phyloP scores from a whole-genome alignment of 2,888 invertebrate genomes.

The Polymixis lichenea region DNA sequence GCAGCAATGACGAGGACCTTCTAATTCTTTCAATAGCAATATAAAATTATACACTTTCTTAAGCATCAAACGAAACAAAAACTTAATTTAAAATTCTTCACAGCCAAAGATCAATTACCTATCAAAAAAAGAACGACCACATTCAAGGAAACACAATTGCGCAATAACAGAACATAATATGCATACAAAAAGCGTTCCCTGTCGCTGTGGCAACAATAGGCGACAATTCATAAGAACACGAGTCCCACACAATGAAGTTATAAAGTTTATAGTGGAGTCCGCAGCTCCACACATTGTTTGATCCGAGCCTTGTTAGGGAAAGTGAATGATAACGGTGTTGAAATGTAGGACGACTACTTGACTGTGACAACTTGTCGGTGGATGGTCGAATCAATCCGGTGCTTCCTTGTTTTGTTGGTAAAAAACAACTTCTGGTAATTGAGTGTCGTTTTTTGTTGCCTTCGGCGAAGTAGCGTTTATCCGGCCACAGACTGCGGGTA shows the following conservation, averaged over 20 bases:
- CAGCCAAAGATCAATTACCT: conserved; percentile 39
- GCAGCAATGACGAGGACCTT: conserved; percentile 3
- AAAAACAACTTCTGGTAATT: conserved; percentile 45
- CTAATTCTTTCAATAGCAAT: conserved; percentile 23
- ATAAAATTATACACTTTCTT: conserved; percentile 29
- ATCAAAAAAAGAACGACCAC: conserved; percentile 31
- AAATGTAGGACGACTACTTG: conserved; percentile 60
- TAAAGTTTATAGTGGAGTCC: conserved; percentile 62
- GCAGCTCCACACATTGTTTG: conserved; percentile 58
- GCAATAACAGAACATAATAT: conserved; percentile 67
- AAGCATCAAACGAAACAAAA: conserved; percentile 19
- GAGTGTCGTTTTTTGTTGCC: conserved; percentile 45
- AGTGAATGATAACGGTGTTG: conserved; percentile 59
- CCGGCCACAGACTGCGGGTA: conserved; percentile 2
- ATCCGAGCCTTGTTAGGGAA: conserved; percentile 56
- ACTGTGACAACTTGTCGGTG: conserved; percentile 52
- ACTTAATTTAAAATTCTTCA: conserved; percentile 22
- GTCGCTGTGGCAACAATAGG: conserved; percentile 69
- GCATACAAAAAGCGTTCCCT: conserved; percentile 64
- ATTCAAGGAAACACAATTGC: conserved; percentile 70
- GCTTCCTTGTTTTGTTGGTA: conserved; percentile 58
- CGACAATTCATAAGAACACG: conserved; percentile 68
- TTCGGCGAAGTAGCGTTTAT: conserved; percentile 25
- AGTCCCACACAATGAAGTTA: conserved; percentile 63
- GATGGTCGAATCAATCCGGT: conserved; percentile 51